Evolutionary conservation across 37 sponge, comb jelly and placozoan genomes (phyloP).

Genomic region (Cliona cf. orientalis): DNA sequence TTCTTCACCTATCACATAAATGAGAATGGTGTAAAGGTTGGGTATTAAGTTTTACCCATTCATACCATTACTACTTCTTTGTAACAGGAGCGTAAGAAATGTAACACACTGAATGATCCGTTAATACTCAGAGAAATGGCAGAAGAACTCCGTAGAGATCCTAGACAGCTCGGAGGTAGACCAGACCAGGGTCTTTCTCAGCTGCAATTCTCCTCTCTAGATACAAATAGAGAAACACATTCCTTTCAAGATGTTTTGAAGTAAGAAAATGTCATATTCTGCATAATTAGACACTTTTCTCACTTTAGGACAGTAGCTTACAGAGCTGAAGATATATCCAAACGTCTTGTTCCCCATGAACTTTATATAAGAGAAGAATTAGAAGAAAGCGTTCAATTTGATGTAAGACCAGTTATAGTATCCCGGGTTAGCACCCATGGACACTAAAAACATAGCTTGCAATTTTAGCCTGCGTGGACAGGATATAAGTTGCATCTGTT

Average conservation of each 20-base stretch:
- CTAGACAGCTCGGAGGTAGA: not conserved
- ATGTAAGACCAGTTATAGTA: conserved; percentile 37
- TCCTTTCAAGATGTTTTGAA: conserved; percentile 50
- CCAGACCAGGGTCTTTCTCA: conserved; percentile 4
- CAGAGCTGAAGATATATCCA: conserved; percentile 65
- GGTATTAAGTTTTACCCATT: not conserved
- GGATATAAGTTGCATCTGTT: too few relatives aligned
- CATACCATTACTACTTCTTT: not conserved
- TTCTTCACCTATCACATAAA: conserved; percentile 55
- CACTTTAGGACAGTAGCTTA: conserved; percentile 69
- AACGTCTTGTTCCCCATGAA: conserved; percentile 71
- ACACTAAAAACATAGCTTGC: too few relatives aligned
- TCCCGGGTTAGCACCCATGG: too few relatives aligned
- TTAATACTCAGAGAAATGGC: conserved; percentile 74
- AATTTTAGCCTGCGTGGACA: too few relatives aligned
- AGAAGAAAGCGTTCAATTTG: conserved; percentile 77
- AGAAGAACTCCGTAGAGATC: conserved; percentile 47
- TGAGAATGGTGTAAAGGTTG: conserved; percentile 44
- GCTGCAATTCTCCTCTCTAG: not conserved
- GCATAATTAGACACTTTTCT: not conserved
- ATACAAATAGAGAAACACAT: not conserved
- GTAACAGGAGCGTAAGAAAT: conserved; percentile 45
- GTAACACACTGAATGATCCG: conserved; percentile 25
- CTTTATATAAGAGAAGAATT: conserved; percentile 60
- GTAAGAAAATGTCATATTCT: conserved; percentile 11